These are phyloP conservation scores for Trichosurus vulpecula DNA, from an alignment of 2,797 vertebrate species.

Conservation along the genomic window DNA sequence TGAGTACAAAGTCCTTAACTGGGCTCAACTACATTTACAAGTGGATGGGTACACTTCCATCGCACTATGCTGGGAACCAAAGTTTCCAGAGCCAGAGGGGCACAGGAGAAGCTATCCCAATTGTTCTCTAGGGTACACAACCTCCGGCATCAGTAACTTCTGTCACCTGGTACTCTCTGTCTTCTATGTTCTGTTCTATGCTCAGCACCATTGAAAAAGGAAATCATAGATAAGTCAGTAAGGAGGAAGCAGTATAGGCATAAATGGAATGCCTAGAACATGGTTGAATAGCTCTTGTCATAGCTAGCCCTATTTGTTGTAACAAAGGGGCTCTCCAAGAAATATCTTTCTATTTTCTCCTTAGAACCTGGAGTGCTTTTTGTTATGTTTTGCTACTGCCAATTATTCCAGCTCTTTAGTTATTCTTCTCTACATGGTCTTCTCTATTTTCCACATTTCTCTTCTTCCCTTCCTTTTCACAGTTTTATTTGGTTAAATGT, in stretches of 20 bases:
- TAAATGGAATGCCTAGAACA: background rate
- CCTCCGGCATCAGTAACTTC: background rate
- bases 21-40: background rate
- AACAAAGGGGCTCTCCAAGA: background rate
- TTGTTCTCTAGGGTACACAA: background rate
- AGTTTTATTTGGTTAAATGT: background rate
- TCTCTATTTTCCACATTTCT: background rate
- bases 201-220: background rate
- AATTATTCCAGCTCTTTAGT: background rate
- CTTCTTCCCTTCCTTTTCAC: background rate
- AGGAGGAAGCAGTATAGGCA: background rate
- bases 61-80: background rate
- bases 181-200: background rate
- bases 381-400: background rate
- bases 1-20: background rate
- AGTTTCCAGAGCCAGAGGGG: background rate
- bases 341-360: background rate
- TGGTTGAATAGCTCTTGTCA: background rate
- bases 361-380: background rate
- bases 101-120: background rate
- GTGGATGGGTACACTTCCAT: background rate
- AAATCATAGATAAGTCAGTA: background rate
- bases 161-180: background rate
- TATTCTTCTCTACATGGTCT: background rate
- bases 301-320: background rate